Evolutionary conservation across 2,797 vertebrate genomes (phyloP).

Genomic region (Anableps anableps): DNA sequence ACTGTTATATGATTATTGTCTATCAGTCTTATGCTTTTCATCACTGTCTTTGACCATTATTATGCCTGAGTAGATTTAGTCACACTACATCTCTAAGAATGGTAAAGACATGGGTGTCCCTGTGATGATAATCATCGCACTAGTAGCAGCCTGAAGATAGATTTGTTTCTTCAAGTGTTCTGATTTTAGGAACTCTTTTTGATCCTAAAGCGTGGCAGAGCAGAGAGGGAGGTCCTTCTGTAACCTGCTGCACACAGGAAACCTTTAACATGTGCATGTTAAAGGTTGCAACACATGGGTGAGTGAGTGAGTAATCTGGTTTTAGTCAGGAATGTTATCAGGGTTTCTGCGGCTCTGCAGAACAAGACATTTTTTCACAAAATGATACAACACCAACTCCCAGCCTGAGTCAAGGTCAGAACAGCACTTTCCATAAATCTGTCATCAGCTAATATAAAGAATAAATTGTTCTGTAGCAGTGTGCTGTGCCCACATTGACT

Average conservation of each 20-base stretch:
- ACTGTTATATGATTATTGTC: not conserved
- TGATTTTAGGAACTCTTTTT: not conserved
- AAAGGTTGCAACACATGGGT: not conserved
- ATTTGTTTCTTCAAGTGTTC: not conserved
- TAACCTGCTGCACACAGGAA: not conserved
- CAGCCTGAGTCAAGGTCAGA: constrained; percentile 42
- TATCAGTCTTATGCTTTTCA: not conserved
- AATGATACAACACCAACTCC: constrained; percentile 15
- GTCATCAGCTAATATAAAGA: constrained; percentile 27
- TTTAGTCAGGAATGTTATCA: constrained; percentile 28
- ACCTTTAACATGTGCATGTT: too few relatives aligned
- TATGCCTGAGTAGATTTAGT: not conserved
- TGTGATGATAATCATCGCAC: not conserved
- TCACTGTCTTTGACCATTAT: not conserved
- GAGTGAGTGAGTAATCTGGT: constrained; percentile 11
- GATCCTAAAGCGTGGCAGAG: not conserved
- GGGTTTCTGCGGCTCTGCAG: constrained; percentile 19
- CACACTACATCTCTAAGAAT: not conserved
- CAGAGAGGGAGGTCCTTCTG: not conserved
- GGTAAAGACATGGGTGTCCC: not conserved
- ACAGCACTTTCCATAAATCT: constrained; percentile 33
- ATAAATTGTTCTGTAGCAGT: constrained; percentile 26
- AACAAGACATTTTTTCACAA: constrained; percentile 16
- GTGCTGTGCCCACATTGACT: not conserved
- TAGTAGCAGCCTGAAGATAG: not conserved